Conservation (phyloP, 2,113 vertebrate species). For the Cryptoleucopteryx plumbea region DNA sequence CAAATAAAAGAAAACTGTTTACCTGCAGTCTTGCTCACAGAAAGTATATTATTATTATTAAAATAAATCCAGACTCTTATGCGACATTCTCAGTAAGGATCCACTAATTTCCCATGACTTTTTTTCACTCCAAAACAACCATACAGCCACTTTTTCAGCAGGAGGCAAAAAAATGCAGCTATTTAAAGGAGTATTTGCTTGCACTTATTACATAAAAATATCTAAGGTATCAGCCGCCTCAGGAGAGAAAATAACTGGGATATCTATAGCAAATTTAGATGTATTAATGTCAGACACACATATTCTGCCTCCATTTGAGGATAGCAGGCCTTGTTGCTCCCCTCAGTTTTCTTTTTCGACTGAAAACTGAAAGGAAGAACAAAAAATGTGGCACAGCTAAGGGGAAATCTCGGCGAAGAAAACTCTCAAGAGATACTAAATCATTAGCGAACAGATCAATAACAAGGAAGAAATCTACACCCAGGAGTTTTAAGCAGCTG, state of each 20-base stretch:
- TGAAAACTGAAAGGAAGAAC: neutral
- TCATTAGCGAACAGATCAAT: slow-evolving; percentile 52
- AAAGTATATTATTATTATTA: neutral
- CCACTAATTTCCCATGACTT: neutral
- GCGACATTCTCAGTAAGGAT: neutral
- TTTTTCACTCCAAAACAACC: neutral
- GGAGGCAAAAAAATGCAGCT: neutral
- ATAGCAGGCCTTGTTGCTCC: neutral
- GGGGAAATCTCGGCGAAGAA: neutral
- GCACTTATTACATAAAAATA: neutral
- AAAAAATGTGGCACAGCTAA: neutral
- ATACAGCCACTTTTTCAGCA: neutral
- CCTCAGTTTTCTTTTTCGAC: neutral
- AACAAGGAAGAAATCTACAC: slow-evolving; percentile 38
- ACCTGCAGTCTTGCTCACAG: neutral
- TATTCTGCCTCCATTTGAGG: neutral
- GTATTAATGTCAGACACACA: neutral
- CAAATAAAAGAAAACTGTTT: neutral
- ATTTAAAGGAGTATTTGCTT: neutral
- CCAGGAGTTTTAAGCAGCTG: slow-evolving; percentile 45
- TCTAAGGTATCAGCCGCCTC: neutral
- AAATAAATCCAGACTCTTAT: neutral
- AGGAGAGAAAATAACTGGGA: neutral
- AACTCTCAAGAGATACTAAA: slow-evolving; percentile 22
- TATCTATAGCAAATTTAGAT: neutral